Evolutionary conservation across 2,113 vertebrate species (phyloP), one percentile per base, ranked within the genome.

Genomic region (Ceyx cyanopectus): DNA sequence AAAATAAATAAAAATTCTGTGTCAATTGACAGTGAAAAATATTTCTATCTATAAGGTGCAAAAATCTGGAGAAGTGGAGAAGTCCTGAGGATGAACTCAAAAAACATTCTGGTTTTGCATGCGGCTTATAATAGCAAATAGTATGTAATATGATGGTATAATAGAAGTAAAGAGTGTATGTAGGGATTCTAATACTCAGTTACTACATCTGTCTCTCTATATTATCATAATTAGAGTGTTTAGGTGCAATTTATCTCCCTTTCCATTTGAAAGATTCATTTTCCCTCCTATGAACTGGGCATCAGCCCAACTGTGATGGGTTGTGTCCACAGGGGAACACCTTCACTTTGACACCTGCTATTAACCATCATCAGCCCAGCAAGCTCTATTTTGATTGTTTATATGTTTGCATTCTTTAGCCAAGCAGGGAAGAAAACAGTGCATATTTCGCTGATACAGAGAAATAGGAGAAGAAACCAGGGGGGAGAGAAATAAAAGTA

Each of bases 141-240:
- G 75, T 53, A 51, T 12, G 63, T 11, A 83, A 66, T 65, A 68
- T 22, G 53, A 68, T 53, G 30, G 63, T 60, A 30, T 75, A 77
- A 89, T 32, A 91, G 68, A 72, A 83, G 68, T 56, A 83, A 90
- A 85, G 60, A 91, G 75, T 2, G 14, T 94, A 50, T n/a, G 68
- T 79, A 92, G 63, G 48, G 81, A 89, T 91, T 87, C 34, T 30
- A 87, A 70, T 6, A 23, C 79, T 94, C 70, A n/a, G 67, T 85
- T 85, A 87, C 81, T 82, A 89, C 95, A 93, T 95, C 95, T 93
- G 94, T 63, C 81, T 94, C 84, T 87, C 95, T 87, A 54, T 79
- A 93, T 95, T 95, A 95, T 92, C 94, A 92, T 94, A 79, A 94
- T 96, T 94, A 96, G 67, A 51, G 84, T 60, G 67, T 92, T 93